phyloP scores from a whole-genome alignment of 2,113 vertebrate species.

The human (Homo sapiens) region GRCh38 chr21:15242501-15243000 shows the following conservation, averaged over 20 bases:
- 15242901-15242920: neutral
- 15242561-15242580: conserved; percentile 51
- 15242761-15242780: neutral
- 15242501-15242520: conserved; percentile 41
- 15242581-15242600: conserved; percentile 53
- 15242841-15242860: neutral
- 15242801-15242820: neutral
- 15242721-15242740: neutral
- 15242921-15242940: neutral
- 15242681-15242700: conserved; percentile 46
- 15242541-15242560: conserved; percentile 58
- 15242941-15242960: neutral
- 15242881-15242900: neutral
- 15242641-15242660: neutral
- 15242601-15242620: neutral
- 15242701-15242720: neutral
- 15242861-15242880: neutral
- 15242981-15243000: neutral
- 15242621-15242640: neutral
- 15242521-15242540: conserved; percentile 55
- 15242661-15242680: neutral
- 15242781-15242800: neutral
- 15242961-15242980: neutral
- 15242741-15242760: neutral
- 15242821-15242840: neutral